Evolutionary conservation across 2,113 vertebrate genomes (phyloP).

Genomic region (Tychaedon coryphoeus): DNA sequence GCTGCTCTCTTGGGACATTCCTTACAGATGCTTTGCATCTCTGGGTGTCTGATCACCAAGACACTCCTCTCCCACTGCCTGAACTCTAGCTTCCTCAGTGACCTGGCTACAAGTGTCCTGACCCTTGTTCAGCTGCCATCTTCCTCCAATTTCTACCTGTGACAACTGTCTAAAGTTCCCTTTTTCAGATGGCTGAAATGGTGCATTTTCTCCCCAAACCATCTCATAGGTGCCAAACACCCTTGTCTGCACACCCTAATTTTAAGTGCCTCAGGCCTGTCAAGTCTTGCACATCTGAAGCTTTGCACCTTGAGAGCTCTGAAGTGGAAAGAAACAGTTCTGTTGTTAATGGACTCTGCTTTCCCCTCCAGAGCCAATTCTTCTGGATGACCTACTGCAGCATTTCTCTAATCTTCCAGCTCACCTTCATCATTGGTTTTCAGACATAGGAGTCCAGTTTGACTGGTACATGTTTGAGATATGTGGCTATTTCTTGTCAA

Average conservation of each 20-base stretch:
- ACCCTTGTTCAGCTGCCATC: background rate
- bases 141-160: background rate
- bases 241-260: background rate
- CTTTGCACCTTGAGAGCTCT: conserved; percentile 40
- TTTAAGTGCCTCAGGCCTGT: background rate
- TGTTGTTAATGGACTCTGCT: conserved; percentile 39
- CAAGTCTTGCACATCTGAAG: conserved; percentile 26
- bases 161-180: background rate
- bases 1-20: background rate
- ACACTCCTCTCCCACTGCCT: background rate
- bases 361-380: conserved; percentile 30
- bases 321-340: conserved; percentile 34
- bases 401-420: conserved; percentile 6
- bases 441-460: background rate
- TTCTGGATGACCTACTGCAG: conserved; percentile 45
- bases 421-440: background rate
- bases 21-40: background rate
- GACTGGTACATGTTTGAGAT: background rate
- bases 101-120: background rate
- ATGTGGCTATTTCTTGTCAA: background rate
- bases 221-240: background rate
- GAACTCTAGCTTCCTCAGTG: background rate
- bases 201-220: background rate
- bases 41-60: background rate
- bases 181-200: background rate